Evolutionary conservation across 2,113 vertebrate genomes (phyloP).

Genomic region (Mastomys coucha): DNA sequence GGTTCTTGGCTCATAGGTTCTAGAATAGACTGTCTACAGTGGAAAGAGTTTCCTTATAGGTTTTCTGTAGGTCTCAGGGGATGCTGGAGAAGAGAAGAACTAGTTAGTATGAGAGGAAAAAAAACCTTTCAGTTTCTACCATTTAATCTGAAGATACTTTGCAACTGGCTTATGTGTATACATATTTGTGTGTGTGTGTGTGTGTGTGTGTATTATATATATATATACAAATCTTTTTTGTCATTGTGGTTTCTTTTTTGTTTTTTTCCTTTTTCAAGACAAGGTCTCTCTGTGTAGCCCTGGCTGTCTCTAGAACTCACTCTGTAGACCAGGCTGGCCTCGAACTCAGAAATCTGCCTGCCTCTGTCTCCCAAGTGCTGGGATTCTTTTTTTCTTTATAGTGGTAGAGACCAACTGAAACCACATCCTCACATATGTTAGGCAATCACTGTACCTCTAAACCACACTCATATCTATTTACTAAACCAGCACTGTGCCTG

Average conservation of each 20-base stretch:
- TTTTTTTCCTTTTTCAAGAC: no score
- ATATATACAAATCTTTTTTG: background rate
- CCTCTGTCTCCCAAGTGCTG: no score
- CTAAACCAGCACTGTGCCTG: background rate
- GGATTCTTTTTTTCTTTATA: background rate
- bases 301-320: no score
- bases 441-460: background rate
- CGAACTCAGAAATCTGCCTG: no score
- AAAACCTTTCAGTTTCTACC: background rate
- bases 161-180: background rate
- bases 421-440: background rate
- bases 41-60: background rate
- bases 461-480: background rate
- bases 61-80: background rate
- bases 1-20: background rate
- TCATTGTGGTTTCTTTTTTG: no score
- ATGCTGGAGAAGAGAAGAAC: background rate
- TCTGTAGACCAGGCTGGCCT: no score
- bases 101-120: background rate
- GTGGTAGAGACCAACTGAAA: background rate
- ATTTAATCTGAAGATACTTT: slow-evolving; percentile 13
- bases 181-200: background rate
- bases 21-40: background rate
- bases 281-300: no score
- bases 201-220: no score